Evolutionary conservation across 2,113 vertebrate genomes (phyloP).

Genomic region (Polypterus senegalus): DNA sequence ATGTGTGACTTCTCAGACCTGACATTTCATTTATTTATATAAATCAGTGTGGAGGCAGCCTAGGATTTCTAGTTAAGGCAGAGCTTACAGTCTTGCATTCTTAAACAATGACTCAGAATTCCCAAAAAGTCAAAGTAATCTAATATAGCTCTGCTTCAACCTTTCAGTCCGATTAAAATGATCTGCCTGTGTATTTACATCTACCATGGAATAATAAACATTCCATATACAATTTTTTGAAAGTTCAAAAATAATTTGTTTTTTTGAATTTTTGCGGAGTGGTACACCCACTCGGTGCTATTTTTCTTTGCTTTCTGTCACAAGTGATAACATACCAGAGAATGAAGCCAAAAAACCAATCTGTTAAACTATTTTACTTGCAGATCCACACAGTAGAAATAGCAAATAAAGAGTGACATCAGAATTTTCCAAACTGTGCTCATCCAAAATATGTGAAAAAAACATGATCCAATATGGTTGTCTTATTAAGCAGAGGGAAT

Average conservation of each 20-base stretch:
- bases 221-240: too few species aligned
- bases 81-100: background rate
- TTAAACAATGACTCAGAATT: background rate
- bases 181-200: background rate
- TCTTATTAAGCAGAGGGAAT: too few species aligned
- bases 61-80: background rate
- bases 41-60: constrained; percentile 10
- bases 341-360: constrained; percentile 15
- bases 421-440: too few species aligned
- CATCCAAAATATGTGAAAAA: too few species aligned
- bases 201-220: too few species aligned
- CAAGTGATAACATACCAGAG: constrained; percentile 26
- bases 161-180: background rate
- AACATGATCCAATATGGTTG: too few species aligned
- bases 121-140: background rate
- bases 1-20: constrained; percentile 2
- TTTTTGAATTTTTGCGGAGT: constrained; percentile 6
- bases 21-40: constrained; percentile 15
- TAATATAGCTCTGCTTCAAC: background rate
- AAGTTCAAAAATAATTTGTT: too few species aligned
- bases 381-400: constrained; percentile 18
- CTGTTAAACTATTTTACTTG: constrained; percentile 42
- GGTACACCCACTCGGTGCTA: constrained; percentile 31
- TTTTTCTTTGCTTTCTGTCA: constrained; percentile 34
- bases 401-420: background rate